A percentile compares a stretch with the other conserved stretches of the same genome.
Conservation (phyloP, 2,888 invertebrate genomes). For the Lasioglossum pauxillum region DNA sequence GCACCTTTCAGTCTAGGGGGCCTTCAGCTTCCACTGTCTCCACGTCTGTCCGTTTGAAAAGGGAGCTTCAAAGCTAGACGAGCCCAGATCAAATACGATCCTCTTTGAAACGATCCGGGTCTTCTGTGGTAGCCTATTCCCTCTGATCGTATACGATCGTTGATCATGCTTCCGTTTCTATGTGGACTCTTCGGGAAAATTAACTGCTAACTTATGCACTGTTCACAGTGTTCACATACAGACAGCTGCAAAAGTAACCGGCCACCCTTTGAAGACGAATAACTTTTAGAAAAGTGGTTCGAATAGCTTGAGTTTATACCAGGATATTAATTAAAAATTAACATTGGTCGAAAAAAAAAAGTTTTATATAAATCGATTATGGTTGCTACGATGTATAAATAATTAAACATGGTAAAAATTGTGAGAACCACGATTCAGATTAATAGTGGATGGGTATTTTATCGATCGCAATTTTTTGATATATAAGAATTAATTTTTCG, state of each 20-base stretch:
- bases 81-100: background rate
- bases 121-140: background rate
- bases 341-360: no score
- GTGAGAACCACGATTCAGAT: no score
- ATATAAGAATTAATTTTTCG: no score
- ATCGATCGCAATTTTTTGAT: no score
- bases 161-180: background rate
- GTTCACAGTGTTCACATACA: background rate
- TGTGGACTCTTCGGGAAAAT: background rate
- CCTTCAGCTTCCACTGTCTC: background rate
- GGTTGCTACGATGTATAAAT: no score
- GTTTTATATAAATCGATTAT: no score
- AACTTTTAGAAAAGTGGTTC: no score
- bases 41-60: background rate
- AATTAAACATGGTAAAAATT: no score
- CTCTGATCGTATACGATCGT: background rate
- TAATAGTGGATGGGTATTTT: no score
- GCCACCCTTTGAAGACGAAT: no score
- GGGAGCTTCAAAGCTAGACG: slow-evolving; percentile 1
- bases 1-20: background rate
- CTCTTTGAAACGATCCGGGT: background rate
- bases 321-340: no score
- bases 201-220: background rate
- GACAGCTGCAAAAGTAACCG: background rate
- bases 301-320: no score